Conservation (phyloP, 2,888 invertebrate genomes). For the Hartigia nigra region DNA sequence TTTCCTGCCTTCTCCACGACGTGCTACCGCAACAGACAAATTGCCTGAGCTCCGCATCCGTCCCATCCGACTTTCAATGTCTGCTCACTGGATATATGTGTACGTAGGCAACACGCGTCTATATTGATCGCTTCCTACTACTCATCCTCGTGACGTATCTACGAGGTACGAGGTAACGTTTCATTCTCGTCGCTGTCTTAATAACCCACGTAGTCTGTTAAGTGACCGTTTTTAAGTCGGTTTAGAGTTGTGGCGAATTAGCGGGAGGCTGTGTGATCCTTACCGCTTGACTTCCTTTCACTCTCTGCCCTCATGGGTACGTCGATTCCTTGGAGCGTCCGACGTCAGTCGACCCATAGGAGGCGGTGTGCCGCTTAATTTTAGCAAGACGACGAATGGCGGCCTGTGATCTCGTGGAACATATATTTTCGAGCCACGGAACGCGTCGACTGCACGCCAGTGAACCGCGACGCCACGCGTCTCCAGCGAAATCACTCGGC, state of each 20-base stretch:
- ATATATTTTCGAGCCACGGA: conserved; percentile 51
- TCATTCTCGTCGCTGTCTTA: background rate
- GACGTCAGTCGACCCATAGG: background rate
- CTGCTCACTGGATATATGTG: background rate
- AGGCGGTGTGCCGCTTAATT: conserved; percentile 47
- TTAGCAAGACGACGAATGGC: conserved; percentile 56
- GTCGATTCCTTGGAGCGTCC: background rate
- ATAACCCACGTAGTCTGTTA: background rate
- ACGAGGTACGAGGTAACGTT: background rate
- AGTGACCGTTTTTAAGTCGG: background rate
- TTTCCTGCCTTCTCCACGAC: conserved; percentile 5
- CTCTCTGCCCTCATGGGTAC: background rate
- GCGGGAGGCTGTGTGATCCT: background rate
- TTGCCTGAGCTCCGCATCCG: conserved; percentile 3
- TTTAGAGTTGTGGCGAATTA: background rate
- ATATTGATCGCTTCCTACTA: background rate
- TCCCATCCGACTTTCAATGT: background rate
- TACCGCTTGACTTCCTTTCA: background rate
- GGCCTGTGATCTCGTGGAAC: conserved; percentile 54
- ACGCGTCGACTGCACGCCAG: conserved; percentile 48
- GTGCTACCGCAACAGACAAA: conserved; percentile 1
- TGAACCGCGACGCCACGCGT: conserved; percentile 48
- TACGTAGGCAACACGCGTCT: background rate
- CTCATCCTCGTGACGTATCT: background rate
- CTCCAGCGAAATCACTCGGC: conserved; percentile 12